These are phyloP conservation scores for Allolobophora icterica DNA, from an alignment of 2,888 invertebrate species.

Conservation along the genomic window DNA sequence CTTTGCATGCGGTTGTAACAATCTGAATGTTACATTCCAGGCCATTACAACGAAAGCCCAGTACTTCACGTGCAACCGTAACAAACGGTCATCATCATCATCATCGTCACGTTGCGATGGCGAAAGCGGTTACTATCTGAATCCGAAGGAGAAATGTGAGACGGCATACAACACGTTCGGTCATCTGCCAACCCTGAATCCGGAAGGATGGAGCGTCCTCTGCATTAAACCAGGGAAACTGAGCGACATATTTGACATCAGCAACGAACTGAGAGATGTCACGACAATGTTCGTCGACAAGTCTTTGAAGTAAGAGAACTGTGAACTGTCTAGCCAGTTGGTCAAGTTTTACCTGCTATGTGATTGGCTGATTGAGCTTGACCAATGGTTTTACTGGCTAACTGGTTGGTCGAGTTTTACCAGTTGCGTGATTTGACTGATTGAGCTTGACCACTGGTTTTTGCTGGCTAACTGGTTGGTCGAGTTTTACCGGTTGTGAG, in stretches of 20 bases:
- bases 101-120: slow-evolving; percentile 39
- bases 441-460: not conserved
- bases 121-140: slow-evolving; percentile 50
- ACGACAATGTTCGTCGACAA: slow-evolving; percentile 58
- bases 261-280: slow-evolving; percentile 53
- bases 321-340: too few relatives aligned
- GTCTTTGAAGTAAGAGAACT: slow-evolving; percentile 51
- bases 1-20: not conserved
- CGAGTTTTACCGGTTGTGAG: too few relatives aligned
- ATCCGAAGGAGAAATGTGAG: slow-evolving; percentile 47
- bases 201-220: slow-evolving; percentile 51
- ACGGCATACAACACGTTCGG: slow-evolving; percentile 46
- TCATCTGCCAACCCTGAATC: slow-evolving; percentile 44
- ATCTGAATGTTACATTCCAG: not conserved
- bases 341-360: too few relatives aligned
- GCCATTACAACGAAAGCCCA: slow-evolving; percentile 50
- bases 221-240: slow-evolving; percentile 59
- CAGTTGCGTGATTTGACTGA: not conserved
- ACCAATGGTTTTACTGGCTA: not conserved
- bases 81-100: slow-evolving; percentile 25
- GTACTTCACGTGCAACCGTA: slow-evolving; percentile 45
- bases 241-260: slow-evolving; percentile 56
- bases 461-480: too few relatives aligned
- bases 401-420: not conserved
- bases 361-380: too few relatives aligned